Evolutionary conservation across 2,888 invertebrate species (phyloP).

Genomic region (Drosophila vallismaia): DNA sequence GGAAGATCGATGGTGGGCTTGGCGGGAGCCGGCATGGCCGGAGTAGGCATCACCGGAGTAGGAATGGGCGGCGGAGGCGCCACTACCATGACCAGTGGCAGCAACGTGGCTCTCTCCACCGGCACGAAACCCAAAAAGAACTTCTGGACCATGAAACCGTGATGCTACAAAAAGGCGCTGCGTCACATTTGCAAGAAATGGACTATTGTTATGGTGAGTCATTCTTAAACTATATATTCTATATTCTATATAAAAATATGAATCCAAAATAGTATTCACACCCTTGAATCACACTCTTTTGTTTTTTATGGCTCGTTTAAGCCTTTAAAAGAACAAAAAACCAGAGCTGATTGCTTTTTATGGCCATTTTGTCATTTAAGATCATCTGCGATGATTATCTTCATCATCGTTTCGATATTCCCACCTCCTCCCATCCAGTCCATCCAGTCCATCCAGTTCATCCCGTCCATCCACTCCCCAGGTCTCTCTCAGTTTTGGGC

Average conservation of each 20-base stretch:
- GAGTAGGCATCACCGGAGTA: conserved; percentile 1
- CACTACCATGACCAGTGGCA: conserved; percentile 31
- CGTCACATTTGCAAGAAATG: conserved; percentile 81
- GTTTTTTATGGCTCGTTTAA: no score
- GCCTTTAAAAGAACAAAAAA: neutral
- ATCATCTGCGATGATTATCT: conserved; percentile 70
- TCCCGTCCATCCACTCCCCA: no score
- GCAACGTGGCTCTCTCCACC: conserved; percentile 44
- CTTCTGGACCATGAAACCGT: conserved; percentile 84
- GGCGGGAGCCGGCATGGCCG: neutral
- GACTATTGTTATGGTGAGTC: conserved; percentile 83
- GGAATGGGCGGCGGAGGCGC: conserved; percentile 5
- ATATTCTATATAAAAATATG: no score
- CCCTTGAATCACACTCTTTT: conserved; percentile 9
- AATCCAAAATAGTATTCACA: neutral
- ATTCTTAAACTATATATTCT: no score
- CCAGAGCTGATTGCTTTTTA: conserved; percentile 25
- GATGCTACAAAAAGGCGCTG: conserved; percentile 82
- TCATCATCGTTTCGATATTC: conserved; percentile 11
- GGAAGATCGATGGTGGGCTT: conserved; percentile 61
- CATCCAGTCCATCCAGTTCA: neutral
- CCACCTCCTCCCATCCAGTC: conserved; percentile 40
- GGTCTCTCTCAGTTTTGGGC: conserved; percentile 37
- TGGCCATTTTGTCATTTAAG: conserved; percentile 62
- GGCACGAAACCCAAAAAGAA: conserved; percentile 83